phyloP scores from a whole-genome alignment of 2,113 vertebrate species.

The Phalacrocorax brasilianus region DNA sequence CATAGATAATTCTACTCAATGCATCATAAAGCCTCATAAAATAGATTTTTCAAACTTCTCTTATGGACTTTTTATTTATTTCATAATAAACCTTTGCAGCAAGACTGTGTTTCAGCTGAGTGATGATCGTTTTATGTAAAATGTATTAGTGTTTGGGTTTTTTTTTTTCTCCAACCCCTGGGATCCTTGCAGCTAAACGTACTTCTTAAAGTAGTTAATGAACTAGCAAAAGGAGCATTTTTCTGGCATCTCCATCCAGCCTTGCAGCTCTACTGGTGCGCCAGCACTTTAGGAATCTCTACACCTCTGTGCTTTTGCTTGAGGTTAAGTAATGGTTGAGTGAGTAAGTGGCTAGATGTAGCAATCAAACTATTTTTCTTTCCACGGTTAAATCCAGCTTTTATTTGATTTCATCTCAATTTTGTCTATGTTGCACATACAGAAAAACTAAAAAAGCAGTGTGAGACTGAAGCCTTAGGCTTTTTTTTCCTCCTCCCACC shows the following conservation, averaged over 20 bases:
- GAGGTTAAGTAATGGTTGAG: background rate
- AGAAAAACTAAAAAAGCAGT: background rate
- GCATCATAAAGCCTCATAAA: constrained; percentile 91
- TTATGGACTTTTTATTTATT: constrained; percentile 69
- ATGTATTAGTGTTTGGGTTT: rapidly evolving
- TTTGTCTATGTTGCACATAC: background rate
- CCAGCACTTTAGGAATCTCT: background rate
- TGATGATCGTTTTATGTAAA: background rate
- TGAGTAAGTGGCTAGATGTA: background rate
- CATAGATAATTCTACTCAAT: constrained; percentile 81
- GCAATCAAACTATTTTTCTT: background rate
- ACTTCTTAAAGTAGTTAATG: background rate
- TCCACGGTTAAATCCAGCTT: background rate
- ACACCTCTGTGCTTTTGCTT: background rate
- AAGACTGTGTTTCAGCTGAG: constrained; percentile 53
- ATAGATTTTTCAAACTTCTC: constrained; percentile 80
- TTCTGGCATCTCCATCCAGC: background rate
- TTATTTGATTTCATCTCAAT: background rate
- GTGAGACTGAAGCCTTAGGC: background rate
- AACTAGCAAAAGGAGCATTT: background rate
- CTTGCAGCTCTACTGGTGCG: rapidly evolving
- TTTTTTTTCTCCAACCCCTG: too few species aligned
- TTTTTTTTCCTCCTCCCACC: background rate
- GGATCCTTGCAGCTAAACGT: background rate
- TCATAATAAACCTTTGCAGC: constrained; percentile 65